These are phyloP conservation scores for Sylvietta virens DNA, from an alignment of 2,113 vertebrate genomes.

Conservation along the genomic window DNA sequence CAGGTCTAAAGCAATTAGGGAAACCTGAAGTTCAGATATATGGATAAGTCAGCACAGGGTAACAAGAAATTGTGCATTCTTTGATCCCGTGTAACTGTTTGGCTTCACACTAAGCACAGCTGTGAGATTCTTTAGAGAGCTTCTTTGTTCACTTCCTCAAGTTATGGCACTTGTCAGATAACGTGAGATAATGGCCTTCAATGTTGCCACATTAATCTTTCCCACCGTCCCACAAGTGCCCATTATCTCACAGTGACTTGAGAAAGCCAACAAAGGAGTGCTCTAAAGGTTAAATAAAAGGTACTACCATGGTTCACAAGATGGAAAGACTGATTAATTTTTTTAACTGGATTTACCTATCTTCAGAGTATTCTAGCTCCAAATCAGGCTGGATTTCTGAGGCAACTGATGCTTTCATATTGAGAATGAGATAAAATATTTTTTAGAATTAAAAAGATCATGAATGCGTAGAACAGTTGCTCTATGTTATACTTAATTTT, in stretches of 20 bases:
- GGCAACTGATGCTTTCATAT: not conserved
- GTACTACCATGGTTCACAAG: not conserved
- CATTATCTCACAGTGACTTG: not conserved
- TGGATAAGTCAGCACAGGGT: not conserved
- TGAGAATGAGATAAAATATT: not conserved
- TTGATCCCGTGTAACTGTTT: not conserved
- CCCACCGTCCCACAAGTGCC: not conserved
- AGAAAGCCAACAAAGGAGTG: not conserved
- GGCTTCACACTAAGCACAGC: not conserved
- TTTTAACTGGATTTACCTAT: not conserved
- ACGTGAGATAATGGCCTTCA: not conserved
- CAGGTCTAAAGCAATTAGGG: not conserved
- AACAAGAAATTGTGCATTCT: not conserved
- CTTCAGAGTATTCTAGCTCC: not conserved
- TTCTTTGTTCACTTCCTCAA: not conserved
- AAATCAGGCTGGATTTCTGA: not conserved
- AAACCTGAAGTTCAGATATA: not conserved
- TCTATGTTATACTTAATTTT: not conserved
- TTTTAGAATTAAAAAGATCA: not conserved
- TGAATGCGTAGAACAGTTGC: not conserved
- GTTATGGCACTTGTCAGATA: not conserved
- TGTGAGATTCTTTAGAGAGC: not conserved
- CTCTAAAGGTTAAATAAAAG: not conserved
- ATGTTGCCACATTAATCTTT: not conserved
- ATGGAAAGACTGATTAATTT: not conserved